Base-by-base conservation (phyloP, 2,888 invertebrate genomes). In the Apantesis nais region DNA sequence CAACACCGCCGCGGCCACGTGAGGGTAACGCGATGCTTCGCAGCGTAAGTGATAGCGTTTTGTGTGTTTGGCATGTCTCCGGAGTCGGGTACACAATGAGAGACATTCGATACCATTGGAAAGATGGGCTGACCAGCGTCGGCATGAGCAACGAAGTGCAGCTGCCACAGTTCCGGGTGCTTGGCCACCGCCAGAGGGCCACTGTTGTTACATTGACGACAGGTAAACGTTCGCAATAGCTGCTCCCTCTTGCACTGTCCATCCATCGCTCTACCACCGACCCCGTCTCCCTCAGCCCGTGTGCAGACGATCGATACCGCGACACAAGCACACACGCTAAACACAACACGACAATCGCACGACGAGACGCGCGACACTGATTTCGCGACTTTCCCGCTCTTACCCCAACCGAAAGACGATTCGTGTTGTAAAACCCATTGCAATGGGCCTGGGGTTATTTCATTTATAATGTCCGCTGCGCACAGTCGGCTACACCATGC, bases 401-500 rank as follows among this genome's bases (percentile, higher is more conserved):
- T 80, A 87, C 93, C 93, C 92, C 92, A 89, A 91, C 89, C 93
- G 91, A 93, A 89, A 89, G 88, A 90, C 85, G 88, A 92, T 91
- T 93, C 92, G 91, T 90, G 90, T 91, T 88, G 84, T 86, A 95
- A 95, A 94, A 95, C 95, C 95, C 95, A 95, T 86, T 95, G 93
- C 89, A 89, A 95, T 94, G 95, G 95, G 95, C 93, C 93, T 91
- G 92, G 95, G 95, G 93, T 91, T 89, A 85, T 93, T 93, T 93
- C 89, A 93, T 93, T 87, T 90, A 92, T 91, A 93, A 91, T 93
- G 89, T 94, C 92, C 93, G 93, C 92, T 93, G 92, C 93, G 93
- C 74, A 70, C 96, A 98, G 98, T 98, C 97, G 98, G 98, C 96
- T 98, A 98, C 97, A 98, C 98, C 94, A 98, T 98, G 98, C 96